Conservation (phyloP, 2,888 invertebrate genomes). For the Penaeus monodon region DNA sequence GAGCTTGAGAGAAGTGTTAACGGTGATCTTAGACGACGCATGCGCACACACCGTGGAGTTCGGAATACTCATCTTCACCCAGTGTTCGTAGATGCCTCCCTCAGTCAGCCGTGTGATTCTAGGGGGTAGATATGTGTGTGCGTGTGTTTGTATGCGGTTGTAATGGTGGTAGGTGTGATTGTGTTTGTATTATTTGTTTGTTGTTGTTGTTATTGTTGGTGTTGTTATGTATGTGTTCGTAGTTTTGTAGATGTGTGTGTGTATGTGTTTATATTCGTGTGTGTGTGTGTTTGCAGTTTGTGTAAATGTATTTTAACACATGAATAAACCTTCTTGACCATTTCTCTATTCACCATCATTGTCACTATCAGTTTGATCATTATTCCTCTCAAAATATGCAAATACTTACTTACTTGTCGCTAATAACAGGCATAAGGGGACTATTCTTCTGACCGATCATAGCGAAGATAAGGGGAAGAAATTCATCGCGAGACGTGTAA, state of each 20-base stretch:
- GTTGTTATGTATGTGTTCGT: too few relatives aligned
- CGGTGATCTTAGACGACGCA: conserved; percentile 18
- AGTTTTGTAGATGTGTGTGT: too few relatives aligned
- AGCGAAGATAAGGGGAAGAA: background rate
- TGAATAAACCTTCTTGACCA: too few relatives aligned
- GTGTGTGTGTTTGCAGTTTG: too few relatives aligned
- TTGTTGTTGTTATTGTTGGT: too few relatives aligned
- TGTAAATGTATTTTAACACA: too few relatives aligned
- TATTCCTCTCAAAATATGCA: background rate
- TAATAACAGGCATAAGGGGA: conserved; percentile 12
- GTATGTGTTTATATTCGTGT: too few relatives aligned
- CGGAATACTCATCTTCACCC: background rate
- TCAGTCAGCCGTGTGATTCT: background rate
- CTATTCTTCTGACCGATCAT: background rate
- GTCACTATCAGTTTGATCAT: background rate
- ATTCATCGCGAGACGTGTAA: background rate
- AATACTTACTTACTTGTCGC: background rate
- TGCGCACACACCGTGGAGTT: conserved; percentile 16
- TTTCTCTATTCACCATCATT: too few relatives aligned
- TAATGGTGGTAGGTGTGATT: background rate
- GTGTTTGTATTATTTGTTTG: too few relatives aligned
- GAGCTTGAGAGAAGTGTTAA: background rate
- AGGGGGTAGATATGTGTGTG: too few relatives aligned
- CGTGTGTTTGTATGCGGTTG: background rate
- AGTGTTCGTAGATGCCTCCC: conserved; percentile 15